Conservation (phyloP, 2,113 vertebrate genomes). For the Castor canadensis region DNA sequence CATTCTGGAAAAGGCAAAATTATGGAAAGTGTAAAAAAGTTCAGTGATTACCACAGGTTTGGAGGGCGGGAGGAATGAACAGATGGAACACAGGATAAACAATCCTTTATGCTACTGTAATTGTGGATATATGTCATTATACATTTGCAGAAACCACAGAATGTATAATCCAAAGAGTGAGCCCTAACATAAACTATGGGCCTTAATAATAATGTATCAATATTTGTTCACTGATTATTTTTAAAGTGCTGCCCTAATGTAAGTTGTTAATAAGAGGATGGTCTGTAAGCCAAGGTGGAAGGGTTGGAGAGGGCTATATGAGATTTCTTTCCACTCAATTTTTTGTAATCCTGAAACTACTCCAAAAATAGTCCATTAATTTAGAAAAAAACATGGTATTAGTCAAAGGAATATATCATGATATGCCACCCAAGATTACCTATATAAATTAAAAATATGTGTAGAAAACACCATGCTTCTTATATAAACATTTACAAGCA, state of each 20-base stretch:
- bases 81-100: not conserved
- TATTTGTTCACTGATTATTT: not conserved
- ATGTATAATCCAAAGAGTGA: not conserved
- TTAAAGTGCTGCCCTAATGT: not conserved
- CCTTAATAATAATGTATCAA: not conserved
- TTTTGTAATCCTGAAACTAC: not conserved
- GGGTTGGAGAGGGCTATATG: not conserved
- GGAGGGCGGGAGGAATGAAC: not conserved
- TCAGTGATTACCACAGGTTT: not conserved
- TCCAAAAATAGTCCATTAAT: not conserved
- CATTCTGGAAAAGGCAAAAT: not conserved
- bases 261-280: not conserved
- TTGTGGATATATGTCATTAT: not conserved
- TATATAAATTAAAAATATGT: constrained; percentile 9
- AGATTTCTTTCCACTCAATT: not conserved
- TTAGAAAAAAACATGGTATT: not conserved
- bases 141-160: not conserved
- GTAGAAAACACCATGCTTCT: not conserved
- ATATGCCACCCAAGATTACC: not conserved
- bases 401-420: not conserved
- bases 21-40: not conserved
- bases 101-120: not conserved
- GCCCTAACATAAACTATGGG: not conserved
- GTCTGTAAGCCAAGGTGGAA: not conserved
- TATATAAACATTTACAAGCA: not conserved